Evolutionary conservation across 1,140 invertebrate species (phyloP).

Genomic region (Drosophila ercepeae): DNA sequence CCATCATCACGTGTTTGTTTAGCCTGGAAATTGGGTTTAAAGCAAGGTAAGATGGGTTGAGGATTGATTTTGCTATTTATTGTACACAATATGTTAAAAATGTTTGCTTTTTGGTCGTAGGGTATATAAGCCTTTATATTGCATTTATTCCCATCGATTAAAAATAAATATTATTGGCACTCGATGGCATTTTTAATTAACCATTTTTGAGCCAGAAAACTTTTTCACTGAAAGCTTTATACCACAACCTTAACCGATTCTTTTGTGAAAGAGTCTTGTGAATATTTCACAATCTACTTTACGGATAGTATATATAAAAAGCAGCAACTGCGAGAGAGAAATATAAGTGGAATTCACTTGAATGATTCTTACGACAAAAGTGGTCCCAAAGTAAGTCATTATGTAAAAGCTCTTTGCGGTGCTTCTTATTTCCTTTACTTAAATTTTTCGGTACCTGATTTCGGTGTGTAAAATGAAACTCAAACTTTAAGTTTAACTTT

Average conservation of each 20-base stretch:
- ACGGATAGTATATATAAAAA: background rate
- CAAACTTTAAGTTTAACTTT: conserved; percentile 33
- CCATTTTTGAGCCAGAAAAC: too few species aligned
- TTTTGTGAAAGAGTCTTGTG: background rate
- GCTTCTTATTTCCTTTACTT: background rate
- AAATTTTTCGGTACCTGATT: background rate
- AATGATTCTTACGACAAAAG: conserved; percentile 37
- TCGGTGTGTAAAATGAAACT: conserved; percentile 20
- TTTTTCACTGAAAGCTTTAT: background rate
- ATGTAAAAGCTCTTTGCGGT: conserved; percentile 33
- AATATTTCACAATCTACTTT: background rate
- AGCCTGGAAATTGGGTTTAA: background rate
- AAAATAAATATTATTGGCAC: too few species aligned
- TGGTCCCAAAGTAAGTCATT: conserved; percentile 27
- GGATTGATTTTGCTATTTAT: too few species aligned
- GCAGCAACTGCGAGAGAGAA: background rate
- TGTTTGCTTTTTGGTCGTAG: background rate
- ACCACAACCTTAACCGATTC: background rate
- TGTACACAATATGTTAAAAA: too few species aligned
- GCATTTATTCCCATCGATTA: too few species aligned
- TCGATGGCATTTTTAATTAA: too few species aligned
- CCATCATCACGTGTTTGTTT: background rate
- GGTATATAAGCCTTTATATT: too few species aligned
- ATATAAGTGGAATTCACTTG: conserved; percentile 2
- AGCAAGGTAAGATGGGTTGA: too few species aligned